A percentile compares a stretch with the other conserved stretches of the same genome.
Conservation (phyloP, 2,888 invertebrate genomes). For the Tetropium fuscum region DNA sequence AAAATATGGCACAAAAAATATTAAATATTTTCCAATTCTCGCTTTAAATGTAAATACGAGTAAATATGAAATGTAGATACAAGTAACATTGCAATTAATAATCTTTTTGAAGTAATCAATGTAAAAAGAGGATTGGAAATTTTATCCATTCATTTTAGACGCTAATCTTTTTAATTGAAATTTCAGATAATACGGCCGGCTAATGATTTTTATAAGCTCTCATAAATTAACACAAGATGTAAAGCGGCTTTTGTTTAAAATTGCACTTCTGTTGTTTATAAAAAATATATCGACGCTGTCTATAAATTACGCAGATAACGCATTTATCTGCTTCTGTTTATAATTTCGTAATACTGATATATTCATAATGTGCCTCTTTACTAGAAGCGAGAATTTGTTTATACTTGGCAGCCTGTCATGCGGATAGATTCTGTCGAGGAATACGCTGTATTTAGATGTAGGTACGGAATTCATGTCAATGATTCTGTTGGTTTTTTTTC, state of each 20-base stretch:
- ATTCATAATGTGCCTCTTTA: constrained; percentile 7
- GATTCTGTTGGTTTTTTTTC: not conserved
- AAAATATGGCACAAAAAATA: too few relatives aligned
- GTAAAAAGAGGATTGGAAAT: too few relatives aligned
- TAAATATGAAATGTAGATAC: too few relatives aligned
- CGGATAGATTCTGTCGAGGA: too few relatives aligned
- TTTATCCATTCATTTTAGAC: too few relatives aligned
- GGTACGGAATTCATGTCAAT: not conserved
- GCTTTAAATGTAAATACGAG: too few relatives aligned
- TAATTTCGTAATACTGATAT: constrained; percentile 14
- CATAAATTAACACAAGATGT: not conserved
- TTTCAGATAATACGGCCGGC: not conserved
- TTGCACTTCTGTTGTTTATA: constrained; percentile 3
- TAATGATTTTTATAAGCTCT: constrained; percentile 18
- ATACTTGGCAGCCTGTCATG: too few relatives aligned
- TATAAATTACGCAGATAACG: constrained; percentile 17
- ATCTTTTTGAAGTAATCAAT: too few relatives aligned
- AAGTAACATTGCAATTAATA: too few relatives aligned
- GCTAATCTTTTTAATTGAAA: not conserved
- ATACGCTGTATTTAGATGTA: not conserved
- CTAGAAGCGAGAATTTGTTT: not conserved
- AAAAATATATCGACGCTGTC: constrained; percentile 11
- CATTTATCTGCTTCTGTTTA: constrained; percentile 10
- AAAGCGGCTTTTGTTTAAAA: constrained; percentile 15
- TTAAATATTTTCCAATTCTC: too few relatives aligned